These are phyloP conservation scores for Microcaecilia unicolor DNA, from an alignment of 2,797 vertebrate genomes.

Conservation along the genomic window DNA sequence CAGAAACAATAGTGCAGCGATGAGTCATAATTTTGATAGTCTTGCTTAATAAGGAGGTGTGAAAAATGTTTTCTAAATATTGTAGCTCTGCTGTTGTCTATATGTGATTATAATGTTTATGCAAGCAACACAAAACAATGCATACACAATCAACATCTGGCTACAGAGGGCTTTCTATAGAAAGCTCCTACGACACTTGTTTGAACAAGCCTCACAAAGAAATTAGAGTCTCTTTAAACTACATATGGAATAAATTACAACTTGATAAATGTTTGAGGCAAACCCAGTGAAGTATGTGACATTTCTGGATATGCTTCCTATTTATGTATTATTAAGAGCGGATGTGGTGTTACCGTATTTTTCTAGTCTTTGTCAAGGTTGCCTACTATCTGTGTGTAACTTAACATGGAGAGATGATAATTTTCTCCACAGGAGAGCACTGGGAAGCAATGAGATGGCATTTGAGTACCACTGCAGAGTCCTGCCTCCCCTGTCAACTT, in stretches of 20 bases:
- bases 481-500: no score
- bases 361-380: slow-evolving; percentile 2
- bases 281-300: slow-evolving; percentile 19
- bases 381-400: not conserved
- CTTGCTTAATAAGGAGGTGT: slow-evolving; percentile 87
- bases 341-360: not conserved
- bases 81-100: slow-evolving; percentile 81
- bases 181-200: slow-evolving; percentile 55
- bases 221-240: slow-evolving; percentile 18
- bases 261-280: slow-evolving; percentile 15
- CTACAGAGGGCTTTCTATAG: slow-evolving; percentile 57
- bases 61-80: slow-evolving; percentile 92
- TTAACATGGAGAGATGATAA: slow-evolving; percentile 16
- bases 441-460: not conserved
- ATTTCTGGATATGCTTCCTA: slow-evolving; percentile 16
- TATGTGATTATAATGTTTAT: slow-evolving; percentile 89
- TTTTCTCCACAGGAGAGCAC: not conserved
- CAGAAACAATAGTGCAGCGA: slow-evolving; percentile 75
- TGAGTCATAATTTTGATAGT: slow-evolving; percentile 87
- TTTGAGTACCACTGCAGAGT: no score
- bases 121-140: slow-evolving; percentile 80
- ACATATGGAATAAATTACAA: slow-evolving; percentile 10
- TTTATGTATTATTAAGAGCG: not conserved
- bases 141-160: slow-evolving; percentile 82
- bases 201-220: slow-evolving; percentile 33